phyloP scores from a whole-genome alignment of 2,797 vertebrate genomes.

The Neomorphus geoffroyi region DNA sequence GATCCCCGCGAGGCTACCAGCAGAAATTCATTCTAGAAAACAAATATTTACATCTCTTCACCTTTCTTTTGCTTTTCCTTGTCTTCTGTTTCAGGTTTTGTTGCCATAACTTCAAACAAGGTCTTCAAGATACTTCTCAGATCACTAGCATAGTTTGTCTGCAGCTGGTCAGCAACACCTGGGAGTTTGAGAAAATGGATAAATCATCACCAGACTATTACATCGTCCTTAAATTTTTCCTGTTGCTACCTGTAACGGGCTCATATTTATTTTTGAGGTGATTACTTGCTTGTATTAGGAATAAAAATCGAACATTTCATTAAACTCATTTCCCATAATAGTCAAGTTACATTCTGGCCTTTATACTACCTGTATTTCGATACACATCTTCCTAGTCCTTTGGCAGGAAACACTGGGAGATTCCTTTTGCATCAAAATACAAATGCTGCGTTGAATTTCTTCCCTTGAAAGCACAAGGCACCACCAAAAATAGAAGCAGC shows the following conservation, averaged over 20 bases:
- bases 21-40: neutral
- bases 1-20: neutral
- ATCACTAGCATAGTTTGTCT: constrained; percentile 98
- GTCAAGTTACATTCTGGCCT: neutral
- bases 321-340: neutral
- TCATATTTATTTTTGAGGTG: neutral
- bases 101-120: constrained; percentile 97
- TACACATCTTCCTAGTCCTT: neutral
- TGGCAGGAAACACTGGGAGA: neutral
- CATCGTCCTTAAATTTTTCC: neutral
- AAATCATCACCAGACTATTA: neutral
- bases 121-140: constrained; percentile 96
- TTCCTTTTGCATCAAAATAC: neutral
- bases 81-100: constrained; percentile 89
- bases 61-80: constrained; percentile 90
- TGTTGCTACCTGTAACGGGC: neutral
- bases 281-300: neutral
- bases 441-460: neutral
- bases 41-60: constrained; percentile 28
- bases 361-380: neutral
- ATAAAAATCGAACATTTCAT: neutral
- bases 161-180: constrained; percentile 97
- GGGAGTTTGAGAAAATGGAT: neutral
- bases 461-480: neutral
- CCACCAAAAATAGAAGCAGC: neutral